Percentiles rank a stretch among this genome's conserved stretches.
phyloP scores from a whole-genome alignment of 1,140 invertebrate species.

The Leucophenga varia region DNA sequence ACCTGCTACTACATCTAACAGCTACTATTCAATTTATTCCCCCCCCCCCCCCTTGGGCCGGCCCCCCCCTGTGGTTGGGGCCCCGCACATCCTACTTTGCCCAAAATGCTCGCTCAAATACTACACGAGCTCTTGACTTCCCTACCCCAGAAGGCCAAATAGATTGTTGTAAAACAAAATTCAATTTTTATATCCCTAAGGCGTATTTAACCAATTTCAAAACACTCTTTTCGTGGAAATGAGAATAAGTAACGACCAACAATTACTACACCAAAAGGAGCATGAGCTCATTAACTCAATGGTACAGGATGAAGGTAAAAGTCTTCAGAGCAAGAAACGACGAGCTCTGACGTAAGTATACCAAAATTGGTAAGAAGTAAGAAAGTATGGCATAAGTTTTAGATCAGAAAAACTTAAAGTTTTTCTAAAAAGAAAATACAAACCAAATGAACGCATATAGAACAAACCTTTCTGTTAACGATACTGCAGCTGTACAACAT shows the following conservation, averaged over 20 bases:
- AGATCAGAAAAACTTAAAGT: conserved; percentile 8
- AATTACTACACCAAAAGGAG: conserved; percentile 21
- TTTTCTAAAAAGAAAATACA: background rate
- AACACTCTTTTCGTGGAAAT: conserved; percentile 35
- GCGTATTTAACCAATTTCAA: conserved; percentile 51
- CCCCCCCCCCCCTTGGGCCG: too few relatives aligned
- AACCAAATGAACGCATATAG: background rate
- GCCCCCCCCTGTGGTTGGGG: conserved; percentile 25
- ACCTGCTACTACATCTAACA: too few relatives aligned
- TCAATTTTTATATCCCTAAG: conserved; percentile 41
- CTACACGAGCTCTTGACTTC: conserved; percentile 8
- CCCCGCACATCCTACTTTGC: conserved; percentile 1
- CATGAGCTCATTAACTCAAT: conserved; percentile 53
- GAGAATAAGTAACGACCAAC: conserved; percentile 21
- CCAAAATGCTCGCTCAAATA: background rate
- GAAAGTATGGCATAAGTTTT: conserved; percentile 41
- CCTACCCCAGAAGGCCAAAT: conserved; percentile 39
- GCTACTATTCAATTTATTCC: conserved; percentile 21
- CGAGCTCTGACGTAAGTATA: conserved; percentile 40
- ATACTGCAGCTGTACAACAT: conserved; percentile 19
- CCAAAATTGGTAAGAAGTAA: conserved; percentile 54
- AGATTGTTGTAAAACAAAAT: conserved; percentile 50
- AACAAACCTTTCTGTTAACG: background rate
- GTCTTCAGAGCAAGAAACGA: conserved; percentile 18
- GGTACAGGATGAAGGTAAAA: conserved; percentile 43